Evolutionary conservation across 2,113 vertebrate species (phyloP), one percentile per base, ranked within the genome.

Genomic region (Eurypyga helias): DNA sequence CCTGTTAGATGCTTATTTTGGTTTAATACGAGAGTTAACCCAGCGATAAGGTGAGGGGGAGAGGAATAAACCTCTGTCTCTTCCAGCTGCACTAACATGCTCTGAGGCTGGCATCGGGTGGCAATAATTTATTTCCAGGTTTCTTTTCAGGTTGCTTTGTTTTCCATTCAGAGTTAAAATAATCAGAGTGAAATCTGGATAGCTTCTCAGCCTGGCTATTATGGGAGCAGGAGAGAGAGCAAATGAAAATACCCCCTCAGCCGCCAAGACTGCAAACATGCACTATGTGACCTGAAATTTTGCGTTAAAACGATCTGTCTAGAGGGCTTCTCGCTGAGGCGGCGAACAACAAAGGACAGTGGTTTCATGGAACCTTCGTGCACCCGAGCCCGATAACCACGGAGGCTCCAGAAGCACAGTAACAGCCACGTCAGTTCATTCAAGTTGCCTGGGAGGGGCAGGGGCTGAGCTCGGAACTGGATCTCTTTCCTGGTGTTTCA

Each of bases 331-430:
- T 97, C 7, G 15, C 67, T 52, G 87, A 84, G 91, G 61, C 76
- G 83, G 67, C 5, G 65, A 61, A 36, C 61, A 60, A 83, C 78
- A 78, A 96, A 95, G 81, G 93, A 84, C 89, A 76, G 64, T n/a
- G 81, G 87, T 95, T 93, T 95, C 87, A 29, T 60, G 76, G 84
- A 89, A 95, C 93, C 91, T 91, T 94, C 84, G 14, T 93, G 91
- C 66, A 82, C 43, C 86, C 2, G 17, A 96, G 89, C 77, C 77
- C 5, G 7, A 23, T 58, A 43, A 65, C 38, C 81, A 36, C 11
- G 0, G 60, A 67, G 88, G 60, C 89, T 91, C 81, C 80, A 41
- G 83, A n/a, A 72, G 52, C 1, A 0, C 62, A 8, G 70, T 3
- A 57, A 25, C 9, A 66, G 79, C 71, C 88, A 29, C 4, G 31